Conservation (phyloP, 2,113 vertebrate species). For the Stictonetta naevosa region DNA sequence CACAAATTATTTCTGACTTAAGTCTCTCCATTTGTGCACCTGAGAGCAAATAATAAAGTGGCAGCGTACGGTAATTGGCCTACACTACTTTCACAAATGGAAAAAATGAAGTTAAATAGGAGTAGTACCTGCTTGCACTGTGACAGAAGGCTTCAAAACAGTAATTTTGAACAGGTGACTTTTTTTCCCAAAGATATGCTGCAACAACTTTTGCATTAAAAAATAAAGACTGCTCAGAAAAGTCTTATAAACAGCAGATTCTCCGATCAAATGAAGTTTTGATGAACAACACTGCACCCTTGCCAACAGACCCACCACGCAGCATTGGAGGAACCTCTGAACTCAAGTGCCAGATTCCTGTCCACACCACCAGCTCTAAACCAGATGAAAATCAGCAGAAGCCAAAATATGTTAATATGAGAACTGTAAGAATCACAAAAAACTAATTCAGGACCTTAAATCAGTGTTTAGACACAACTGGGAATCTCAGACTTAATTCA, state of each 20-base stretch:
- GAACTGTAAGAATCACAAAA: background rate
- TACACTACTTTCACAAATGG: background rate
- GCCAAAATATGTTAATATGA: background rate
- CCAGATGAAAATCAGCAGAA: background rate
- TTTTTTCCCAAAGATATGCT: rapidly evolving
- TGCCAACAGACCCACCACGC: background rate
- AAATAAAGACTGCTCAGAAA: background rate
- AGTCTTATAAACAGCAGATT: background rate
- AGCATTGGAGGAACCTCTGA: background rate
- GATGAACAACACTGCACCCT: background rate
- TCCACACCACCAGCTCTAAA: background rate
- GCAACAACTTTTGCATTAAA: background rate
- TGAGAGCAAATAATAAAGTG: background rate
- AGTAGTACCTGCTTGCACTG: background rate
- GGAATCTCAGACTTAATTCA: background rate
- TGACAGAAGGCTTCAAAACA: background rate
- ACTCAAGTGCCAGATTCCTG: background rate
- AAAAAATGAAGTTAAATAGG: background rate
- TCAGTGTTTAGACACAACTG: background rate
- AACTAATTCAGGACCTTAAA: background rate
- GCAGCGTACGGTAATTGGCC: background rate
- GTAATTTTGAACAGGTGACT: background rate
- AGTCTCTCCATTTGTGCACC: background rate
- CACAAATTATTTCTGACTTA: background rate
- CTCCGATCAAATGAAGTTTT: background rate